A percentile compares a stretch with the other conserved stretches of the same genome.
Evolutionary conservation across 30 jellyfish, hydroid and myxozoan species (phyloP).

Genomic region (Cassiopea xamachana): DNA sequence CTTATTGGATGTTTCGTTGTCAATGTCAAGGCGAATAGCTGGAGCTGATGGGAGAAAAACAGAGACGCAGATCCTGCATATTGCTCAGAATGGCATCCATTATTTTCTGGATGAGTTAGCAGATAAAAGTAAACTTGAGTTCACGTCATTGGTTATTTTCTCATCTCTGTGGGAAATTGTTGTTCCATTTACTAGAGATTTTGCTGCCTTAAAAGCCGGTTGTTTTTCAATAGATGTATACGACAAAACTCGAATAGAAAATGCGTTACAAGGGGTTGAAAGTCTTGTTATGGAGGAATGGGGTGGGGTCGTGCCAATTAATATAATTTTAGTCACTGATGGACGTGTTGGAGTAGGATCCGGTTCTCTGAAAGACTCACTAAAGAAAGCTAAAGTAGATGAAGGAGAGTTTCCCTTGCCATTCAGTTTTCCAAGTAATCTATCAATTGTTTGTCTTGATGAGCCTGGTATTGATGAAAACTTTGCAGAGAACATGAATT

Average conservation of each 20-base stretch:
- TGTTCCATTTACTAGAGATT: conserved; percentile 93
- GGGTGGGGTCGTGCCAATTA: conserved; percentile 88
- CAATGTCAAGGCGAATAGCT: conserved; percentile 80
- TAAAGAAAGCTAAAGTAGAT: conserved; percentile 11
- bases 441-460: conserved; percentile 72
- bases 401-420: conserved; percentile 75
- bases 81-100: conserved; percentile 73
- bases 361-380: conserved; percentile 78
- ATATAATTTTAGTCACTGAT: conserved; percentile 86
- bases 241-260: conserved; percentile 88
- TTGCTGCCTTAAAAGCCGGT: conserved; percentile 72
- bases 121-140: conserved; percentile 78
- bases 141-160: conserved; percentile 79
- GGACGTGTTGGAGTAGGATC: conserved; percentile 85
- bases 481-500: conserved; percentile 51
- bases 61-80: conserved; percentile 53
- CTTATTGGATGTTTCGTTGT: conserved; percentile 90
- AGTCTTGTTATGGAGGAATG: conserved; percentile 90
- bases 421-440: conserved; percentile 84
- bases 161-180: conserved; percentile 96
- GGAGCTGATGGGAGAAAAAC: conserved; percentile 58
- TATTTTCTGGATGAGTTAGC: conserved; percentile 76
- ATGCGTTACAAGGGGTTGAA: conserved; percentile 92
- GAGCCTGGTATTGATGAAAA: conserved; percentile 52
- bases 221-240: conserved; percentile 64